phyloP scores from a whole-genome alignment of 2,888 invertebrate species.

The Lottia gigantea region DNA sequence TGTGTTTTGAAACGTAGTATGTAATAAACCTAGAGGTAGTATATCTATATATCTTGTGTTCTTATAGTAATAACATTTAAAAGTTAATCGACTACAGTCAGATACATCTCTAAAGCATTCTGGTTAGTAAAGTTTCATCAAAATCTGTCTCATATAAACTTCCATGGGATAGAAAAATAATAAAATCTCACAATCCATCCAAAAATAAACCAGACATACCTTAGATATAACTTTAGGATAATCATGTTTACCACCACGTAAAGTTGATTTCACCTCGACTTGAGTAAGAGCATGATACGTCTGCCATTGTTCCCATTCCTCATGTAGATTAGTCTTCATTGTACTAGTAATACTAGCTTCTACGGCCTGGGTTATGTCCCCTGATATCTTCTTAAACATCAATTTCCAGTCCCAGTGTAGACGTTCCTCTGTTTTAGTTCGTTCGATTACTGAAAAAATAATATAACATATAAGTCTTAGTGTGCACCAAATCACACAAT shows the following conservation, averaged over 20 bases:
- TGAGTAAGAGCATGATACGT: constrained; percentile 39
- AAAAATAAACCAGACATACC: constrained; percentile 40
- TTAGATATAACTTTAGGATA: constrained; percentile 56
- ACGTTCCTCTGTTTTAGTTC: constrained; percentile 53
- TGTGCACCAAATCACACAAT: too few relatives aligned
- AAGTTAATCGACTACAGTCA: too few relatives aligned
- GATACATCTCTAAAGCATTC: too few relatives aligned
- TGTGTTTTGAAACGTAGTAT: too few relatives aligned
- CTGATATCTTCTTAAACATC: constrained; percentile 56
- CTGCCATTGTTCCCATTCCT: constrained; percentile 45
- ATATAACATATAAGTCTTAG: too few relatives aligned
- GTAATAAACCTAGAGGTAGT: too few relatives aligned
- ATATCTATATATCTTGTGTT: too few relatives aligned
- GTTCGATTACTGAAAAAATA: constrained; percentile 55
- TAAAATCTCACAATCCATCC: too few relatives aligned
- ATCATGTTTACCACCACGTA: constrained; percentile 56
- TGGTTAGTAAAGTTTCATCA: too few relatives aligned
- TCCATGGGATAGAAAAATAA: too few relatives aligned
- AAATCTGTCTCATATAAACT: too few relatives aligned
- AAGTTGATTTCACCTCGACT: constrained; percentile 35
- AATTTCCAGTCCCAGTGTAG: constrained; percentile 61
- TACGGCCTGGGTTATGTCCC: constrained; percentile 53
- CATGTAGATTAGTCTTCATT: constrained; percentile 38
- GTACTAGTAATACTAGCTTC: constrained; percentile 47
- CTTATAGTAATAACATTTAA: too few relatives aligned